Base-by-base conservation (phyloP, 2,113 vertebrate species). In the Gopherus flavomarginatus region DNA sequence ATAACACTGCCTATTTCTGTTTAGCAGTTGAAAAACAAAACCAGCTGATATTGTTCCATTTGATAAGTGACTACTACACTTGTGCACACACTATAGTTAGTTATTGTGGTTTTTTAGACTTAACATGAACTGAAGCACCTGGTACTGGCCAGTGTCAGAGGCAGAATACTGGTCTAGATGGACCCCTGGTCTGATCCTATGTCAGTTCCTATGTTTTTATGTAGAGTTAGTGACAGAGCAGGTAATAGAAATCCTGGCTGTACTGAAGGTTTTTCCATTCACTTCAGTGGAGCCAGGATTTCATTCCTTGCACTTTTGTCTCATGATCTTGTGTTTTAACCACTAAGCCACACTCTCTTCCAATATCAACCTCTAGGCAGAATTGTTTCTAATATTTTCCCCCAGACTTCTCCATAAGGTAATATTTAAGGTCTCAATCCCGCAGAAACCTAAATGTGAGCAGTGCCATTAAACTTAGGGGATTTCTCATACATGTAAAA, bases 361-460 rank as follows among this genome's bases (percentile, higher is more conserved):
- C 93, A 81, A 86, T 95, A 77, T 42, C 53, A 92, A 75, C 92
- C 94, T 96, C 96, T 92, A 75, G 62, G 31, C 87, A n/a, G 90
- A 93, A 93, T 94, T 92, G 78, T 57, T 96, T 2, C 65, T 97
- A 42, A 75, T 38, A 75, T 75, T 75, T 92, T 83, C 92, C 95
- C 95, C 90, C 80, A 93, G 90, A 83, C 93, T 95, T 82, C 94
- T 97, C 47, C 75, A 69, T 72, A 87, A 84, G 84, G 85, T 97
- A 93, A 95, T 91, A 96, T 90, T 86, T 94, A 94, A 87, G 79
- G 93, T 57, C 44, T 81, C 85, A 92, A 85, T 91, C 94, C 93
- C 96, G 95, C 94, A 94, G 92, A 95, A 96, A 95, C 86, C 88
- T 95, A 89, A 93, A 95, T 92, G 75, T 93, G 92, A 96, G 80